Base-by-base conservation (phyloP, 2,888 invertebrate species). In the Labia minor region DNA sequence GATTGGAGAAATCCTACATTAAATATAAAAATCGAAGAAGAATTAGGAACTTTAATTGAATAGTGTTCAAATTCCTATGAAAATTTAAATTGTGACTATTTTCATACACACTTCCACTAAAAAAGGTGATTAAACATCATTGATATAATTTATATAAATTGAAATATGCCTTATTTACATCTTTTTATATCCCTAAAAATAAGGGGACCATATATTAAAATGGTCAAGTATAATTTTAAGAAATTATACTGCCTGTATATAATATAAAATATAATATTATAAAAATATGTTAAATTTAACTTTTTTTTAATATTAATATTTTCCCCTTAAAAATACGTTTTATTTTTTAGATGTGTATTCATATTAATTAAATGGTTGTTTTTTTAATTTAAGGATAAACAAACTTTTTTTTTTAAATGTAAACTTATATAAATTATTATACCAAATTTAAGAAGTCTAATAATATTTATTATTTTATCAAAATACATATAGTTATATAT, bases 1-100 rank as follows among this genome's bases (percentile, higher is more conserved):
- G 95, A 97, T 77, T 98, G 96, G 94, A 87, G 86, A 72, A 98
- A 98, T 79, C 75, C 79, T 3, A 80, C 83, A 67, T 79, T 89
- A 62, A 87, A 87, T 76, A 78, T 83, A 71, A 78, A 81, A 71
- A 83, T 87, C 73, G 81, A 82, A 61, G 73, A 77, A 66, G 68
- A 67, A 62, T 65, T 68, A 19, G 66, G 62, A 64, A 49, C 67
- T 63, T 61, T 66, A 49, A 14, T n/a, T 49, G 49, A 49, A 49
- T 49, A 49, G 49, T 49, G 14, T 49, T 49, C n/a, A 49, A n/a
- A 14, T 8, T n/a, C 14, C 14, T 49, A 49, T 49, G n/a, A 49
- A 49, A 49, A 49, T 8, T n/a, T 49, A 14, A 8, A 49, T 8
- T 4, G 49, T 49, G 49, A 49, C 16, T 49, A 49, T 16, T n/a